phyloP scores from a whole-genome alignment of 2,888 invertebrate genomes.

The Philereme vetulata region DNA sequence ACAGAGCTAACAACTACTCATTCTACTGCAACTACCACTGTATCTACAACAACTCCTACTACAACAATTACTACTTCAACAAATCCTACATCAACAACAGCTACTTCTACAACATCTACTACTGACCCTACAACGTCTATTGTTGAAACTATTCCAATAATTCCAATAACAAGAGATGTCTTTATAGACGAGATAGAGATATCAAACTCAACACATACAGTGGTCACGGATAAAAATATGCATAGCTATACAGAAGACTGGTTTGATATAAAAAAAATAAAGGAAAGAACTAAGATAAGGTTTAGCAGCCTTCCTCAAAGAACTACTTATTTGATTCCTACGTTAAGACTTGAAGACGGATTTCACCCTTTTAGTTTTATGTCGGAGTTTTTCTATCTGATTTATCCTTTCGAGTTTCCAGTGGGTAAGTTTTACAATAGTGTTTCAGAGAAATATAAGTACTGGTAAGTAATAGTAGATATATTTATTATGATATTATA shows the following conservation, averaged over 20 bases:
- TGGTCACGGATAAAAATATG: constrained; percentile 60
- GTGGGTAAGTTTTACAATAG: constrained; percentile 76
- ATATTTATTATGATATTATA: no score
- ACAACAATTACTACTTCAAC: constrained; percentile 1
- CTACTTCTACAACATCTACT: constrained; percentile 1
- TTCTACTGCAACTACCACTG: neutral
- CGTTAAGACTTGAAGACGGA: constrained; percentile 84
- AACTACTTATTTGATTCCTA: constrained; percentile 77
- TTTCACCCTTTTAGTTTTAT: constrained; percentile 86
- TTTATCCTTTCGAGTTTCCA: constrained; percentile 87
- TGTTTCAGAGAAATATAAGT: no score
- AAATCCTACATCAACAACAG: neutral
- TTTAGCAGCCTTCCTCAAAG: constrained; percentile 75
- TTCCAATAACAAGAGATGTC: constrained; percentile 70
- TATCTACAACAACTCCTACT: neutral
- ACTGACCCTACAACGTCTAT: constrained; percentile 3
- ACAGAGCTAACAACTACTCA: constrained; percentile 1
- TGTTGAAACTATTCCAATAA: constrained; percentile 50
- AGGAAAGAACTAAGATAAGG: constrained; percentile 73
- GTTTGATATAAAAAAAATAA: constrained; percentile 67
- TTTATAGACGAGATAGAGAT: constrained; percentile 49
- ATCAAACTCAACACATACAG: constrained; percentile 39
- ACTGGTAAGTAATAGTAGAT: no score
- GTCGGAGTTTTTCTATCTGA: constrained; percentile 84
- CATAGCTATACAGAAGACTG: constrained; percentile 69